phyloP scores from a whole-genome alignment of 2,113 vertebrate genomes.

The Colinus virginianus region DNA sequence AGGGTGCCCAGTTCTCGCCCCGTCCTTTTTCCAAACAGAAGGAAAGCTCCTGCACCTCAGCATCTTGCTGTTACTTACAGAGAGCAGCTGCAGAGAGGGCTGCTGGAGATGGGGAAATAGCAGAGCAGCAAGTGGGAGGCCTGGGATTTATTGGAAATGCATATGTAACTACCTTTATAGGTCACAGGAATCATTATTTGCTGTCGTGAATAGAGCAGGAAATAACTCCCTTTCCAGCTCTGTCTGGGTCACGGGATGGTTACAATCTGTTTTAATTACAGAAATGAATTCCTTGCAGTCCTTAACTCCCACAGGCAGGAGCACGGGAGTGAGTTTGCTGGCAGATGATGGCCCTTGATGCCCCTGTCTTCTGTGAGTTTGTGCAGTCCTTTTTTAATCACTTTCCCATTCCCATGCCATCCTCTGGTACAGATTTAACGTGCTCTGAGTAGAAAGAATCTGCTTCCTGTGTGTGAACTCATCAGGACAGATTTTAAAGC shows the following conservation, averaged over 20 bases:
- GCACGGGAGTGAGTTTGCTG: background rate
- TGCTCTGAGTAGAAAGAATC: background rate
- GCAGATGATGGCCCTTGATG: fast-evolving
- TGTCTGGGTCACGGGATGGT: background rate
- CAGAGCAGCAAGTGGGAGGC: conserved; percentile 4
- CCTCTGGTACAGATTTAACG: background rate
- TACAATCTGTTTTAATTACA: background rate
- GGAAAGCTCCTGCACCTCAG: background rate
- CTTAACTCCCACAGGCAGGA: background rate
- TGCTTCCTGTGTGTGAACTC: background rate
- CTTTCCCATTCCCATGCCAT: fast-evolving
- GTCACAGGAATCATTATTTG: background rate
- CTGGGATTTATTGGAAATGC: background rate
- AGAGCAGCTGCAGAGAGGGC: background rate
- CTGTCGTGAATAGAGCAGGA: background rate
- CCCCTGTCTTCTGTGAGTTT: fast-evolving
- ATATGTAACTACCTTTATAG: background rate
- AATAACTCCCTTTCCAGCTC: background rate
- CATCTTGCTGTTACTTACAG: background rate
- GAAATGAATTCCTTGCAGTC: no score
- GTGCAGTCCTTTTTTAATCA: fast-evolving
- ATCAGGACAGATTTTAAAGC: background rate
- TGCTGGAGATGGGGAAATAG: background rate
- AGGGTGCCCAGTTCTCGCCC: background rate
- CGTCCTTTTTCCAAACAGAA: background rate